Conservation (phyloP, 2,113 vertebrate species). For the Bubalus kerabau region DNA sequence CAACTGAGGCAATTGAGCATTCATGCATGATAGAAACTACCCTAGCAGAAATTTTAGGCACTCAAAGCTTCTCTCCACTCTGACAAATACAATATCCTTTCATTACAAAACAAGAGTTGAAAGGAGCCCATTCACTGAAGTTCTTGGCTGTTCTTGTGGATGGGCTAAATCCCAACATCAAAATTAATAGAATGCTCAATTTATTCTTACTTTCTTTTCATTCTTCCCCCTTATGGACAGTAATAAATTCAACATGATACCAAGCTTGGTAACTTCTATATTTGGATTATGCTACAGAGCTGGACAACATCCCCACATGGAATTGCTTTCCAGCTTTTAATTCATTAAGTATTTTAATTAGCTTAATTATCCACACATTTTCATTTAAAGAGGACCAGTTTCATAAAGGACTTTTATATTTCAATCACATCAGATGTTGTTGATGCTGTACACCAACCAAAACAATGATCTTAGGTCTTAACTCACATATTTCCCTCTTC, state of each 20-base stretch:
- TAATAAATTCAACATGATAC: conserved; percentile 17
- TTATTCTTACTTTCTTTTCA: conserved; percentile 17
- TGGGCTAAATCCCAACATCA: conserved; percentile 31
- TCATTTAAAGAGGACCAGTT: conserved; percentile 37
- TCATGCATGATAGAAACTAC: conserved; percentile 34
- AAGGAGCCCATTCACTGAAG: neutral
- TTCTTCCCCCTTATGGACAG: neutral
- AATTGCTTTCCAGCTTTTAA: conserved; percentile 56
- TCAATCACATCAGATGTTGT: conserved; percentile 51
- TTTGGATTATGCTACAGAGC: neutral
- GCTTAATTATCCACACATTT: conserved; percentile 62
- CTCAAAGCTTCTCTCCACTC: neutral
- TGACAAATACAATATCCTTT: conserved; percentile 27
- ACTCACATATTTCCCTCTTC: neutral
- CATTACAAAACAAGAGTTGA: conserved; percentile 23
- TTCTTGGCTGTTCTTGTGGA: neutral
- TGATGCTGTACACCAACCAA: conserved; percentile 12
- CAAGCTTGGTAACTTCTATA: conserved; percentile 23
- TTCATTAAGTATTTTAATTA: conserved; percentile 70
- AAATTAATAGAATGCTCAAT: conserved; percentile 48
- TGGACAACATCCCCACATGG: neutral
- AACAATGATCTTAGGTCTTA: conserved; percentile 21
- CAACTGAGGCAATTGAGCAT: neutral
- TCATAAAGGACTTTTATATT: conserved; percentile 50
- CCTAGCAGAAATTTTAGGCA: conserved; percentile 31